Evolutionary conservation across 2,888 invertebrate genomes (phyloP), one percentile per base, ranked within the genome.

Genomic region (Mesorhabditis sp.): DNA sequence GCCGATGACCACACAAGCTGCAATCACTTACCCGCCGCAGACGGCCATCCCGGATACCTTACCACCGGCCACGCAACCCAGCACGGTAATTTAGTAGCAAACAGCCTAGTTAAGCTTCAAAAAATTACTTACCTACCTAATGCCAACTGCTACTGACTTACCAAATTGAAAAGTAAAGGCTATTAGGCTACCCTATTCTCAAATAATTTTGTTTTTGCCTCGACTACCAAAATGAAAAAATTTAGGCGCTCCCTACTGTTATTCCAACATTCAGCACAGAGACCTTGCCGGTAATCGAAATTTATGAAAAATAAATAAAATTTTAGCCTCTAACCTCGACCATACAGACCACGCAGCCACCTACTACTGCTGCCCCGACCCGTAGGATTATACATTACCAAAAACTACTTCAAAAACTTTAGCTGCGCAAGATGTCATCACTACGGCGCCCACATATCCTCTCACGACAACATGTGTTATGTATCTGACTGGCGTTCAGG

Each of bases 401-500:
- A 50, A 50, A 50, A 50, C n/a, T 28, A 28, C 28, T 13, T 50
- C 10, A 10, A 50, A 13, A 13, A 10, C n/a, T 50, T 50, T 50
- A 50, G 58, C 58, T 13, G 10, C 58, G 1, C 58, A 50, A 50
- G 58, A 50, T 50, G 28, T 28, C 1, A 28, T 28, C 28, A 28
- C 28, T 28, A 50, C 58, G n/a, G 7, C 63, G n/a, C 63, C 63
- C 13, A 62, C 44, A 45, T 78, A 78, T 67, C 78, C 80, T 41
- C 69, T 80, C 73, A 80, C 80, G 28, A 80, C 80, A n/a, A 80
- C 80, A 0, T 80, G 80, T 68, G 76, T 78, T 41, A 76, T 78
- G 76, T 75, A 73, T 65, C 71, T 73, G 28, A 72, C 71, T 28
- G 70, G 72, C 58, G 72, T 66, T 15, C 71, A 71, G 68, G 68